phyloP scores from a whole-genome alignment of 2,113 vertebrate genomes.

The Delphinus delphis region DNA sequence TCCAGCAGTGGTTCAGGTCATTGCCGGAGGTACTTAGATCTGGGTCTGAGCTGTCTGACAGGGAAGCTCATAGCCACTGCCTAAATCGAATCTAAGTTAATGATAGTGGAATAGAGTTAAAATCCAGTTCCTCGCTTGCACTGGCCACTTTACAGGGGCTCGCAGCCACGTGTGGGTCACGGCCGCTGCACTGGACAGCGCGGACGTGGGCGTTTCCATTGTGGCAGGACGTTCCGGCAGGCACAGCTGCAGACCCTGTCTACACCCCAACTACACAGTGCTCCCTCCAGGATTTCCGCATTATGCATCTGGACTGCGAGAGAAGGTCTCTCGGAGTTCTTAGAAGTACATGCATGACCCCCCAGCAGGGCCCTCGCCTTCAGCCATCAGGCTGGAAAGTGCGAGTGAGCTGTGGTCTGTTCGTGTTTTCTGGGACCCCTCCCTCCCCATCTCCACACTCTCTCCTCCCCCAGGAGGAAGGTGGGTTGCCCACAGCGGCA shows the following conservation, averaged over 20 bases:
- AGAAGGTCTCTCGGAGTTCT: neutral
- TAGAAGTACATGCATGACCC: neutral
- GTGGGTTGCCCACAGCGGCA: neutral
- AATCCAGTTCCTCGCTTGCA: neutral
- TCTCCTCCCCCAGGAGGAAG: neutral
- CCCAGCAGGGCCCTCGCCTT: neutral
- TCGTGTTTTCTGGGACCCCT: neutral
- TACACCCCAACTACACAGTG: too few relatives aligned
- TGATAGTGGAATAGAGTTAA: neutral
- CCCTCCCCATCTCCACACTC: neutral
- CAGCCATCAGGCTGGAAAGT: too few relatives aligned
- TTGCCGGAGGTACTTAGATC: neutral
- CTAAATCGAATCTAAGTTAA: neutral
- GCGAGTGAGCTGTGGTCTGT: neutral
- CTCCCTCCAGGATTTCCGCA: neutral
- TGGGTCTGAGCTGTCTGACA: neutral
- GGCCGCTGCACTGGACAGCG: too few relatives aligned
- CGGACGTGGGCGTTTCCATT: fast-evolving
- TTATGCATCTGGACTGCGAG: fast-evolving
- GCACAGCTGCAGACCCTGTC: fast-evolving
- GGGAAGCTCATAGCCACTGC: neutral
- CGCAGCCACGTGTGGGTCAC: neutral
- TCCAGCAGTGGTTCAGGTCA: neutral
- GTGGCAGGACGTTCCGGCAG: too few relatives aligned
- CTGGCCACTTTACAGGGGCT: neutral